phyloP scores from a whole-genome alignment of 2,797 vertebrate species.

The Champsocephalus esox region DNA sequence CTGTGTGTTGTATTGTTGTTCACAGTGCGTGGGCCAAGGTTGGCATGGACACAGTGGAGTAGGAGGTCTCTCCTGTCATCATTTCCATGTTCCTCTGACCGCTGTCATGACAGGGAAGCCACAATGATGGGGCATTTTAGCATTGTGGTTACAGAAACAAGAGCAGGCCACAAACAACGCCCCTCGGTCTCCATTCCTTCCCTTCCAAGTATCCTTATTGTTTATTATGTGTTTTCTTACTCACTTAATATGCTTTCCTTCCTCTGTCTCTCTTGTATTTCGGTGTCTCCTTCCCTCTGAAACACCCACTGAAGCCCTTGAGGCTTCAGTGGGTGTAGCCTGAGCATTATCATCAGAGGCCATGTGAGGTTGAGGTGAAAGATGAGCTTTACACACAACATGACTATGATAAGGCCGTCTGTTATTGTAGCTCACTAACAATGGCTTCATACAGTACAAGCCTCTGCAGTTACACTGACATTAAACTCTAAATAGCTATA shows the following conservation, averaged over 20 bases:
- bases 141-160: slow-evolving; percentile 64
- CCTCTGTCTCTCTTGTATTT: slow-evolving; percentile 46
- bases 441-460: slow-evolving; percentile 38
- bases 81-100: slow-evolving; percentile 59
- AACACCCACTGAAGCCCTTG: slow-evolving; percentile 53
- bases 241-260: slow-evolving; percentile 62
- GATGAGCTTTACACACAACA: slow-evolving; percentile 63
- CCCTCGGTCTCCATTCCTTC: slow-evolving; percentile 44
- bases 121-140: slow-evolving; percentile 72
- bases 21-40: slow-evolving; percentile 30
- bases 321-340: slow-evolving; percentile 57
- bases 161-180: slow-evolving; percentile 66
- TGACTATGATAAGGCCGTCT: slow-evolving; percentile 53
- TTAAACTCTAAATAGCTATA: slow-evolving; percentile 46
- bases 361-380: slow-evolving; percentile 70
- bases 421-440: slow-evolving; percentile 59
- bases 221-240: slow-evolving; percentile 65
- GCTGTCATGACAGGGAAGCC: slow-evolving; percentile 64
- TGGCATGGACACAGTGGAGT: slow-evolving; percentile 51
- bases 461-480: slow-evolving; percentile 42
- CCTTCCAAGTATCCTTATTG: slow-evolving; percentile 56
- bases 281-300: slow-evolving; percentile 55
- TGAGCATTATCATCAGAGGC: slow-evolving; percentile 65
- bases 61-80: slow-evolving; percentile 58
- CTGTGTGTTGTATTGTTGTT: slow-evolving; percentile 40